phyloP scores from a whole-genome alignment of 2,113 vertebrate genomes.

The Casuarius casuarius region DNA sequence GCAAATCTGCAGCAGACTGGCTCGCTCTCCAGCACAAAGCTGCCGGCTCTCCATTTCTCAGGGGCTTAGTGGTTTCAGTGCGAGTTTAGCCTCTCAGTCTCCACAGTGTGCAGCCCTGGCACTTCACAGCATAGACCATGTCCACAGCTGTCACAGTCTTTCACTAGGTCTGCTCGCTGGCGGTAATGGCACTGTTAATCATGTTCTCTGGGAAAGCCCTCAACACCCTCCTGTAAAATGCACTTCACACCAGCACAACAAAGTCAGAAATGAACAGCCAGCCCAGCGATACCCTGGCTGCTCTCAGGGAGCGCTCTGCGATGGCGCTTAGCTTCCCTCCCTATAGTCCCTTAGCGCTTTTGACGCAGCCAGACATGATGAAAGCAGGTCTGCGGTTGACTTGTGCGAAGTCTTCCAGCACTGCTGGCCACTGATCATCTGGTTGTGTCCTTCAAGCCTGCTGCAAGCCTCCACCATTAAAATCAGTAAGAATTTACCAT shows the following conservation, averaged over 20 bases:
- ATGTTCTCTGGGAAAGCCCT: not conserved
- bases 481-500: not conserved
- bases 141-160: not conserved
- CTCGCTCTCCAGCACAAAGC: not conserved
- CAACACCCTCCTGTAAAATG: not conserved
- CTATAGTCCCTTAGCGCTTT: too few species aligned
- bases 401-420: too few species aligned
- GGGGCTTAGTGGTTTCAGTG: not conserved
- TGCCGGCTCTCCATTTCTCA: not conserved
- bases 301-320: too few species aligned
- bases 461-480: not conserved
- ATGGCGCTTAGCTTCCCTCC: too few species aligned
- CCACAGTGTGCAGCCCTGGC: rapidly evolving
- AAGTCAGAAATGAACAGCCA: not conserved
- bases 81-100: not conserved
- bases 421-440: too few species aligned
- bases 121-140: rapidly evolving
- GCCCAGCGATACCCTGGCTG: not conserved
- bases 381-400: too few species aligned
- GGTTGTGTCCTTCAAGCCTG: not conserved
- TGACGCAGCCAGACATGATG: too few species aligned
- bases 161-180: not conserved
- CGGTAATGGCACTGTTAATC: not conserved
- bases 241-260: not conserved
- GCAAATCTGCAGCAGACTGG: not conserved